Evolutionary conservation across 2,888 invertebrate species (phyloP).

Genomic region (Drosophila kanekoi): DNA sequence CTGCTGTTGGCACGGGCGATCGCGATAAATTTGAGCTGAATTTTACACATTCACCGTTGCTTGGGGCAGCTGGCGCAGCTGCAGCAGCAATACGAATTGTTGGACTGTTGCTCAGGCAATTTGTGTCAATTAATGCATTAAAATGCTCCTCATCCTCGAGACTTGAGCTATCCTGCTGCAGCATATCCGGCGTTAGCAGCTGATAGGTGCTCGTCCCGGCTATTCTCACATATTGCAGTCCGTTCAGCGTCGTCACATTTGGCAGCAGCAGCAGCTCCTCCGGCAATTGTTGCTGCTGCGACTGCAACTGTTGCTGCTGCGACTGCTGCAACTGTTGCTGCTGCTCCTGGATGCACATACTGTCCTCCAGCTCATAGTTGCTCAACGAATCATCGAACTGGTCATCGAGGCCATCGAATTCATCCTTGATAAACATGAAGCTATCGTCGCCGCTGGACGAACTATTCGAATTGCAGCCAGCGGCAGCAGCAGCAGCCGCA

Average conservation of each 20-base stretch:
- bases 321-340: background rate
- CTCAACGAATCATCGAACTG: conserved; percentile 79
- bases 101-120: conserved; percentile 77
- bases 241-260: conserved; percentile 84
- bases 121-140: conserved; percentile 86
- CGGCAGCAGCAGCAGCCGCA: no score
- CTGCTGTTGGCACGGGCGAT: conserved; percentile 76
- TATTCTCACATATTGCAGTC: conserved; percentile 87
- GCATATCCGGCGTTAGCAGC: conserved; percentile 87
- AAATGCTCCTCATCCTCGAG: conserved; percentile 87
- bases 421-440: conserved; percentile 82
- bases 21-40: conserved; percentile 66
- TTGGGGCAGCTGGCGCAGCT: conserved; percentile 54
- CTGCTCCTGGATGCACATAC: conserved; percentile 23
- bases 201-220: conserved; percentile 88
- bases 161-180: conserved; percentile 77
- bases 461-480: conserved; percentile 52
- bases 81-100: conserved; percentile 58
- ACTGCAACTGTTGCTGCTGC: background rate
- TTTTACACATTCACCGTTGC: conserved; percentile 74
- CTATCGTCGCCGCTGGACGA: conserved; percentile 81
- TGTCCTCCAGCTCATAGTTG: conserved; percentile 81
- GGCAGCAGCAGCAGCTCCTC: conserved; percentile 84
- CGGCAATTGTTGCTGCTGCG: conserved; percentile 2
- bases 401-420: conserved; percentile 79